phyloP scores from a whole-genome alignment of 2,113 vertebrate species.

The Mungos mungo region DNA sequence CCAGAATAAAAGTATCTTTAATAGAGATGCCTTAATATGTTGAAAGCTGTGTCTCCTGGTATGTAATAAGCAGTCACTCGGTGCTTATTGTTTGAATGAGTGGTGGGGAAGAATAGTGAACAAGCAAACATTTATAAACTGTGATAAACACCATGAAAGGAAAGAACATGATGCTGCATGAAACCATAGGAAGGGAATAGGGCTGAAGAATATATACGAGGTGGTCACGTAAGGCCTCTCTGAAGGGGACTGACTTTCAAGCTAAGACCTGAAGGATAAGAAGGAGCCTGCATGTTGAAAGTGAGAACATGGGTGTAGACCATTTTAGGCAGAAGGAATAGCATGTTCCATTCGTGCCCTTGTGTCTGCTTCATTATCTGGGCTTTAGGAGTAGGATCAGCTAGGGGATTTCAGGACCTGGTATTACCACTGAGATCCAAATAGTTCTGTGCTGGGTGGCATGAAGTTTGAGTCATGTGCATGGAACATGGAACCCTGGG shows the following conservation, averaged over 20 bases:
- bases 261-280: background rate
- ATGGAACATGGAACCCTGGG: background rate
- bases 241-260: background rate
- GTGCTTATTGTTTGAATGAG: background rate
- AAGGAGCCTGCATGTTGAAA: background rate
- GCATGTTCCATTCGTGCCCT: background rate
- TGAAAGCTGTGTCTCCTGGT: constrained; percentile 14
- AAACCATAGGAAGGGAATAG: background rate
- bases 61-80: background rate
- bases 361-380: background rate
- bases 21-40: constrained; percentile 20
- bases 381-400: background rate
- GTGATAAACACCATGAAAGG: background rate
- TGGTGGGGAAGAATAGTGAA: background rate
- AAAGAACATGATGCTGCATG: background rate
- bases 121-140: background rate
- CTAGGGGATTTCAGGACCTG: background rate
- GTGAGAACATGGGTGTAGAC: background rate
- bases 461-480: background rate
- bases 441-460: background rate
- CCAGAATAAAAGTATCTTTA: constrained; percentile 43
- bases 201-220: background rate
- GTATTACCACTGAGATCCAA: background rate
- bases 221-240: background rate
- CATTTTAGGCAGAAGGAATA: background rate